Evolutionary conservation across 2,888 invertebrate genomes (phyloP).

Genomic region (Hirtodrosophila duncani): DNA sequence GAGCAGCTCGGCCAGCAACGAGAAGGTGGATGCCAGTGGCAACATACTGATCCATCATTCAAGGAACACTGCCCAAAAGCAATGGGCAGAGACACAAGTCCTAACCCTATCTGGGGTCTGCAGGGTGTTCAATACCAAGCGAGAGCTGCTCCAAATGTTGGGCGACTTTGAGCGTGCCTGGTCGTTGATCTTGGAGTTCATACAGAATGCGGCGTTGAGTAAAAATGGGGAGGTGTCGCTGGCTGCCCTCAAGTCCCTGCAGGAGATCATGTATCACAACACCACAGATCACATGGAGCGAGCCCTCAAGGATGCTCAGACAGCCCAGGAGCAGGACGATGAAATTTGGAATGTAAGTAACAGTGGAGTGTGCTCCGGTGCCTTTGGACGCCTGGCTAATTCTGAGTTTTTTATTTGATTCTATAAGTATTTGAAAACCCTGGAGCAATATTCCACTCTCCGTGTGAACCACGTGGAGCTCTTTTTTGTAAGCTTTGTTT

Average conservation of each 20-base stretch:
- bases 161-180: slow-evolving; percentile 97
- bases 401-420: slow-evolving; percentile 3
- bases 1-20: slow-evolving; percentile 83
- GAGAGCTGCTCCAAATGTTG: slow-evolving; percentile 88
- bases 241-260: slow-evolving; percentile 97
- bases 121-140: slow-evolving; percentile 94
- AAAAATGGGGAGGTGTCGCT: slow-evolving; percentile 97
- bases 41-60: slow-evolving; percentile 99
- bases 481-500: neutral
- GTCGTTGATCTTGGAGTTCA: slow-evolving; percentile 94
- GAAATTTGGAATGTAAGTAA: slow-evolving; percentile 84
- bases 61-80: slow-evolving; percentile 98
- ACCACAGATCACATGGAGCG: slow-evolving; percentile 58
- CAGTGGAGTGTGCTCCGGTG: neutral
- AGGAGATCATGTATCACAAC: slow-evolving; percentile 92
- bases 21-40: slow-evolving; percentile 90
- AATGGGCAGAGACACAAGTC: slow-evolving; percentile 99
- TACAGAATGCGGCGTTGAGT: slow-evolving; percentile 93
- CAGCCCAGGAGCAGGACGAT: slow-evolving; percentile 76
- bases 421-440: slow-evolving; percentile 18
- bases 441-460: slow-evolving; percentile 9
- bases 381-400: no score
- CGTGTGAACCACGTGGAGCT: slow-evolving; percentile 7
- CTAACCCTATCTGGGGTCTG: slow-evolving; percentile 94
- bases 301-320: slow-evolving; percentile 73